These are phyloP conservation scores for Heloderma charlesbogerti DNA, from an alignment of 2,113 vertebrate genomes.

Conservation along the genomic window DNA sequence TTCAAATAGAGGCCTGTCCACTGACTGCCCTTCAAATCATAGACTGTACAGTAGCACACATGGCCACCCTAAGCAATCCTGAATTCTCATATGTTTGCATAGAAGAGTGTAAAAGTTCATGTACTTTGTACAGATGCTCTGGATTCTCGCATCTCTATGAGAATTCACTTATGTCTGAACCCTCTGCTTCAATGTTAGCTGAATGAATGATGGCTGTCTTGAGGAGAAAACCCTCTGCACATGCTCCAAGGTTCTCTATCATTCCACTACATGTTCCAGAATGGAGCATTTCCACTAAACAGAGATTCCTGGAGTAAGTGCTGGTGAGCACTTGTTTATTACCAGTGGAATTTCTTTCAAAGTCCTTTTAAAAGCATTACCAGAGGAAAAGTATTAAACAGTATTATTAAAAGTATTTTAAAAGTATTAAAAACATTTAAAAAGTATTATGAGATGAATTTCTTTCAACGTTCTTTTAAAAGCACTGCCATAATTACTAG, in stretches of 20 bases:
- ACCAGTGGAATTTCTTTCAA: background rate
- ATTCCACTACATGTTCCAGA: background rate
- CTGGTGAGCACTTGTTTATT: background rate
- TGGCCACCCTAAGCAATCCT: background rate
- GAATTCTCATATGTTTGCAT: background rate
- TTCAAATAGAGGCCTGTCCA: too few species aligned
- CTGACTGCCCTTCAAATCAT: too few species aligned
- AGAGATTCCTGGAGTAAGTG: background rate
- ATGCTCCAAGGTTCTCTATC: background rate
- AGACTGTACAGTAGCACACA: background rate
- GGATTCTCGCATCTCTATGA: too few species aligned
- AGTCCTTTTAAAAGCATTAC: conserved; percentile 26
- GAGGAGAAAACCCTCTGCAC: background rate
- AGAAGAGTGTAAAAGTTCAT: background rate
- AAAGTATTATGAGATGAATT: background rate
- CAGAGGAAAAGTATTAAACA: too few species aligned
- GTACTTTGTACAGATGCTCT: too few species aligned
- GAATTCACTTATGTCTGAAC: background rate
- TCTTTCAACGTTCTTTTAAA: conserved; percentile 16
- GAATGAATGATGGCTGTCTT: background rate
- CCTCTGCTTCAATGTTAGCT: conserved; percentile 28
- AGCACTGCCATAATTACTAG: conserved; percentile 4
- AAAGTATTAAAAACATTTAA: too few species aligned
- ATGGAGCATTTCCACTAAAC: background rate
- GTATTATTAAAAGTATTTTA: too few species aligned